Base-by-base conservation (phyloP, 2,797 vertebrate species). In the Sebastes matsubarae region DNA sequence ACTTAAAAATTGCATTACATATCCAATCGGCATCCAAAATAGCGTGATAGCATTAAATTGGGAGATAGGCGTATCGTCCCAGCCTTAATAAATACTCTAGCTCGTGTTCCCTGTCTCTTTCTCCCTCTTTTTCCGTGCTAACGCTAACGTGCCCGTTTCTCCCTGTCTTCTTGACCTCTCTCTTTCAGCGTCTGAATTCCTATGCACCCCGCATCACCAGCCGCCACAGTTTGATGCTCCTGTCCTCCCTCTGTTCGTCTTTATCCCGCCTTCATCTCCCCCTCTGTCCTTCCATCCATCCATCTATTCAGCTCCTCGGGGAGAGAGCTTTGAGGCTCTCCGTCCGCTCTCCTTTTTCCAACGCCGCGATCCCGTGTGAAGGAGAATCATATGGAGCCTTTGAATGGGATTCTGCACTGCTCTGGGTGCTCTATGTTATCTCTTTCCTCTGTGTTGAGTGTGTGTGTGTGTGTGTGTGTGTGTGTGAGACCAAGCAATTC, bases 201-300 rank as follows among this genome's bases (percentile, higher is more conserved):
- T 29, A 86, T 91, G 85, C 87, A 80, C 55, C 69, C 55, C 54
- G 20, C 87, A 83, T 75, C 89, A 67, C 24, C 70, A 50, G 63
- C 75, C 58, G 36, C 75, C 75, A 66, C 81, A 82, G 73, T 83
- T 84, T 89, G 77, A 86, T 86, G 82, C 76, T 79, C 70, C 83
- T 82, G 77, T 89, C 82, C 72, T 86, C 60, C 65, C 46, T 79
- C 79, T 84, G 83, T 83, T 87, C 55, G 30, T 90, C 88, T 86
- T 87, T 80, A 89, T 85, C 86, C 86, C 73, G 55, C 82, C 79
- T 90, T 91, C 82, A 87, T 90, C 87, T 84, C 72, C 66, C 68
- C 30, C 75, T 66, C 77, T 34, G 65, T 87, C 81, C 78, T 67
- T 68, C 72, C 72, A 61, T 79, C 81, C 32, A 36, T 84, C 87